Base-by-base conservation (phyloP, 2,113 vertebrate species). In the Prietella phreatophila region DNA sequence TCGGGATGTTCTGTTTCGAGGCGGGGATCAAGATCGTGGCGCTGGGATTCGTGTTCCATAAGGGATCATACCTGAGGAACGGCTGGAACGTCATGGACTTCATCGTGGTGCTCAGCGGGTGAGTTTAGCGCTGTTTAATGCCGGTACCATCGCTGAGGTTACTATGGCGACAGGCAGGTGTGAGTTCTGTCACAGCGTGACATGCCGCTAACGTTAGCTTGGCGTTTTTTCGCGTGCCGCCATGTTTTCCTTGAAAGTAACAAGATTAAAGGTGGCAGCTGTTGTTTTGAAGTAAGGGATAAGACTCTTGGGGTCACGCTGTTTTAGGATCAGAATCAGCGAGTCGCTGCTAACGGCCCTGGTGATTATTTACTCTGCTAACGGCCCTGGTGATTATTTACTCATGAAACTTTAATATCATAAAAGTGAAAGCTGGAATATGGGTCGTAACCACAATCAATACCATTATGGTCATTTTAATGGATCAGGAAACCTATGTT, bases 81-180 rank as follows among this genome's bases (percentile, higher is more conserved):
- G 98, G 98, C 87, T 99, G 98, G 98, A 99, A 99, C 5, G 96
- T 99, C 92, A 99, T 99, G 98, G 98, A 99, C 94, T 99, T 99
- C 94, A 99, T 99, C 0, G 98, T 99, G 90, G 98, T 99, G 86
- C 97, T 99, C 91, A 99, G 98, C 0, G 98, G 98, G 98, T 99
- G 93, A 98, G 98, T 79, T 15, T 17, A 30, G 25, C 47, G 47
- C 47, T 53, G 19, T 25, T 47, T 47, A 47, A 25, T 25, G 36
- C 17, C 36, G 17, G 69, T 19, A 9, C 39, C 20, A 27, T 47
- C 11, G 4, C 39, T 8, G 30, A 17, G 67, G 73, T 76, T 27
- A 6, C 73, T 5, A 50, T 76, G 39, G 27, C 73, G 14, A 50
- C 73, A 76, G 73, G 27, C 73, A 13, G 11, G 2, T 7, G 73